Evolutionary conservation across 2,888 invertebrate genomes (phyloP), one percentile per base, ranked within the genome.

Genomic region (Notodonta ziczac): DNA sequence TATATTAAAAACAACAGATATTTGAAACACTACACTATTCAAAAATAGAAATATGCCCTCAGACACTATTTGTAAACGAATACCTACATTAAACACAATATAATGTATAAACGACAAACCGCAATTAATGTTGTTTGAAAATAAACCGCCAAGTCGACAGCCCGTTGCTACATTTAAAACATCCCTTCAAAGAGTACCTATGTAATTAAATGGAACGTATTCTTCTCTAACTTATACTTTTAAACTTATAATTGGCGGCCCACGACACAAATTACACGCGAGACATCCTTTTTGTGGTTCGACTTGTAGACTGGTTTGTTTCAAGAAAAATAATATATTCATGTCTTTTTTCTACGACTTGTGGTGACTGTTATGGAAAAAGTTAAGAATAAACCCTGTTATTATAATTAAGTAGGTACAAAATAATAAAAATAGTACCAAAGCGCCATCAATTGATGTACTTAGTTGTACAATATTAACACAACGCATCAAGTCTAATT

Each of bases 211-310:
- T 67, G 66, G 62, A 65, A 72, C 70, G 67, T 77, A 69, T 76
- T 77, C 78, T 75, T 74, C 79, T 74, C 77, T 77, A 82, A 83
- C 66, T 81, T 85, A 81, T 87, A 84, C 78, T 85, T 84, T 80
- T 78, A 81, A 76, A 73, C 74, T 80, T 78, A 84, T 88, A 87
- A 88, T 87, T 88, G 87, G 76, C 72, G 82, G 82, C 83, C 81
- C 75, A 70, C 71, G 72, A 69, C 72, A 81, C 75, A 81, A 86
- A 86, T 84, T 84, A 85, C 73, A 80, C 65, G 60, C 62, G 78
- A 83, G 81, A 84, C 85, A 82, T 77, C 77, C 78, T 79, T 83
- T 77, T 69, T 65, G 32, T 32, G 32, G 52, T 10, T 10, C 52
- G 32, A 32, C 32, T 52, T 52, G 13, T 52, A n/a, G 52, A 12